phyloP scores from a whole-genome alignment of 2,888 invertebrate genomes.

The Iselma pallidipennis region DNA sequence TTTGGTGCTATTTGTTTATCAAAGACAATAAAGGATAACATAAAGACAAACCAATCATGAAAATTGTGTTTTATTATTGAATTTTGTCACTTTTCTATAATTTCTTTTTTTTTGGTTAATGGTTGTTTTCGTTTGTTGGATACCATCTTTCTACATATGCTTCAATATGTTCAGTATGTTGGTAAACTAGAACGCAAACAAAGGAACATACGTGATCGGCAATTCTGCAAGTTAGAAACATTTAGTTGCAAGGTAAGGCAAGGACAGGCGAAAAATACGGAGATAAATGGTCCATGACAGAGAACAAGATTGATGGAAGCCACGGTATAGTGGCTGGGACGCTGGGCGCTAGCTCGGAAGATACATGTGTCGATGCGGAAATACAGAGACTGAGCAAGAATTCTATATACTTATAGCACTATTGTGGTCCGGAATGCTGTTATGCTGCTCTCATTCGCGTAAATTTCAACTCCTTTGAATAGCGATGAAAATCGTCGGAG shows the following conservation, averaged over 20 bases:
- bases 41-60: too few species aligned
- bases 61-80: too few species aligned
- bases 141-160: constrained; percentile 16
- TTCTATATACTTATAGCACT: constrained; percentile 45
- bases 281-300: constrained; percentile 56
- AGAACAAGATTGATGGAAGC: constrained; percentile 54
- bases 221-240: constrained; percentile 39
- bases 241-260: constrained; percentile 45
- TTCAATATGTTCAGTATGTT: constrained; percentile 34
- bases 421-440: constrained; percentile 40
- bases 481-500: constrained; percentile 32
- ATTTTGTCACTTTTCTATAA: too few species aligned
- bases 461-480: constrained; percentile 32
- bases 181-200: constrained; percentile 38
- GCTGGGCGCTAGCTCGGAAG: constrained; percentile 46
- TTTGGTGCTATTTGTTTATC: too few species aligned
- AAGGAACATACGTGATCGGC: constrained; percentile 38
- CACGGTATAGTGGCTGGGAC: constrained; percentile 33
- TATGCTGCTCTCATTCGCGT: constrained; percentile 31
- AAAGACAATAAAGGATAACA: too few species aligned
- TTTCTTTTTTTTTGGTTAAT: too few species aligned
- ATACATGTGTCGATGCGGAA: constrained; percentile 52
- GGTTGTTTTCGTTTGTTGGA: too few species aligned
- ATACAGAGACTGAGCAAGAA: constrained; percentile 43
- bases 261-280: constrained; percentile 48